Percentiles rank a stretch among this genome's conserved stretches.
phyloP scores from a whole-genome alignment of 1,140 invertebrate genomes.

The Nasonia longicornis region DNA sequence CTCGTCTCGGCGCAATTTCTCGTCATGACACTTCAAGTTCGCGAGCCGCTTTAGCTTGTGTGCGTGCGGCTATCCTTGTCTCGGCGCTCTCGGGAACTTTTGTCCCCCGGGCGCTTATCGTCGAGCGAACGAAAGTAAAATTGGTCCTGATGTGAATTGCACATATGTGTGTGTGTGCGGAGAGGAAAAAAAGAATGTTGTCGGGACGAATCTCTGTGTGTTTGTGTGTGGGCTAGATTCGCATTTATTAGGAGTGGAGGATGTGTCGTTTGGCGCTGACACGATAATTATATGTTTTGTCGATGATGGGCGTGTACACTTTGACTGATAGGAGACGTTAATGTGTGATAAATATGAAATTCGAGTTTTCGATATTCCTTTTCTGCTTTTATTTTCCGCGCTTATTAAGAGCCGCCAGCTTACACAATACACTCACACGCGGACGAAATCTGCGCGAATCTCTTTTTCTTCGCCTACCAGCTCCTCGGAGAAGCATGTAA shows the following conservation, averaged over 20 bases:
- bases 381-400: neutral
- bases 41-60: neutral
- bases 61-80: neutral
- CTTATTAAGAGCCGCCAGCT: neutral
- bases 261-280: too few relatives aligned
- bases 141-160: neutral
- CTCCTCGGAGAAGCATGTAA: neutral
- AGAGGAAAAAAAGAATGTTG: neutral
- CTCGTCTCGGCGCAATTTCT: constrained; percentile 40
- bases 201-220: neutral
- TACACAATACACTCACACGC: neutral
- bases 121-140: neutral
- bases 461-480: neutral
- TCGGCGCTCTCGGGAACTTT: neutral
- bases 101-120: neutral
- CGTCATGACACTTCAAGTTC: constrained; percentile 45
- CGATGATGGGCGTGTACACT: too few relatives aligned
- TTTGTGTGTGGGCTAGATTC: neutral
- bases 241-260: neutral
- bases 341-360: too few relatives aligned
- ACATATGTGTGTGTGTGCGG: too few relatives aligned
- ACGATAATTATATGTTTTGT: neutral
- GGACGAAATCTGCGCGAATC: neutral
- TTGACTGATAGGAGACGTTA: too few relatives aligned
- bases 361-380: too few relatives aligned